These are phyloP conservation scores for Ammodramus savannarum DNA, from an alignment of 2,113 vertebrate genomes.

Conservation along the genomic window DNA sequence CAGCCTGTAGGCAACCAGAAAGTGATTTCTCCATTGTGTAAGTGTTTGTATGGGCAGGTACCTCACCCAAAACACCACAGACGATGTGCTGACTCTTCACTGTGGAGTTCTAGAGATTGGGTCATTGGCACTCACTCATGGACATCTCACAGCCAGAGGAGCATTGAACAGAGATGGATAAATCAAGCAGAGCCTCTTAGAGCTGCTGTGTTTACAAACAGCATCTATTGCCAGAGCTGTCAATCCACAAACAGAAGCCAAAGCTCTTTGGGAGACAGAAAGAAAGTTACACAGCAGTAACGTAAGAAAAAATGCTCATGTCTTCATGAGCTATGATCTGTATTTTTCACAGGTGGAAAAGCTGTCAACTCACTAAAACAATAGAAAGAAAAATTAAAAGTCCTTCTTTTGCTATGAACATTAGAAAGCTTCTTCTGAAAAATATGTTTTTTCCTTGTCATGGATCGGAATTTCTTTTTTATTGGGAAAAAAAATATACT, in stretches of 20 bases:
- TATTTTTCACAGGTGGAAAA: slow-evolving; percentile 45
- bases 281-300: neutral
- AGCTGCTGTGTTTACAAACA: neutral
- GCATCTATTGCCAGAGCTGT: neutral
- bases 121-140: neutral
- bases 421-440: neutral
- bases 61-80: neutral
- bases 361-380: neutral
- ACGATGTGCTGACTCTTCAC: accelerated
- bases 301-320: neutral
- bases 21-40: neutral
- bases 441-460: neutral
- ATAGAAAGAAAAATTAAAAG: neutral
- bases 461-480: neutral
- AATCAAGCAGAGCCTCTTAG: neutral
- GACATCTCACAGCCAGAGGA: neutral
- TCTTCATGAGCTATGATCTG: neutral
- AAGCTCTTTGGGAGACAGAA: neutral
- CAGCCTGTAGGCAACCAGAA: neutral
- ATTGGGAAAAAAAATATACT: neutral
- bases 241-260: slow-evolving; percentile 11
- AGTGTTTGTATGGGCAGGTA: neutral
- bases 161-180: neutral
- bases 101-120: neutral
- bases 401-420: neutral